Evolutionary conservation across 2,888 invertebrate genomes (phyloP).

Genomic region (Ecliptopera silaceata): DNA sequence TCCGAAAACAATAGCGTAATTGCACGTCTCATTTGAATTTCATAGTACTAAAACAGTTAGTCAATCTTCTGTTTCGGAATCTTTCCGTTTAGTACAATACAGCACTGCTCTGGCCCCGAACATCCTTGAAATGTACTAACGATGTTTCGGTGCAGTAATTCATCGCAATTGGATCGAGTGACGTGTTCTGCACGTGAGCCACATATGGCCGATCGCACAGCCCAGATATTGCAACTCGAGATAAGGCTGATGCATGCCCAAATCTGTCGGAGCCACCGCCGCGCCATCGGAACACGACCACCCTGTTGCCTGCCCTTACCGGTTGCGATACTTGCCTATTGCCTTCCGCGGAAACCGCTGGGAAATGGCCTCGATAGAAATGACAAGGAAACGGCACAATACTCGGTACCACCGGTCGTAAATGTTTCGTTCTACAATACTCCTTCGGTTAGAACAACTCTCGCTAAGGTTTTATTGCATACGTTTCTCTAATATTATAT

Average conservation of each 20-base stretch:
- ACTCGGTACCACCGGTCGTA: conserved; percentile 42
- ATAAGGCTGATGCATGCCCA: conserved; percentile 46
- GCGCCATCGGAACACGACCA: conserved; percentile 35
- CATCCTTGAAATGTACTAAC: conserved; percentile 57
- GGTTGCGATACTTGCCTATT: conserved; percentile 17
- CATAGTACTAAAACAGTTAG: conserved; percentile 54
- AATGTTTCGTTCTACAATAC: conserved; percentile 49
- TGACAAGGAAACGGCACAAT: conserved; percentile 19
- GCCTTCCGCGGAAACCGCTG: conserved; percentile 25
- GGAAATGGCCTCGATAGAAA: conserved; percentile 15
- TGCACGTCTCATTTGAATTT: conserved; percentile 56
- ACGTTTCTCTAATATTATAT: conserved; percentile 49
- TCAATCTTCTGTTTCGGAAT: conserved; percentile 44
- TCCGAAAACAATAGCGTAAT: conserved; percentile 56
- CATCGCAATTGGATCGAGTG: conserved; percentile 47
- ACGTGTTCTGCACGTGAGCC: conserved; percentile 46
- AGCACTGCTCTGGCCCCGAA: background rate
- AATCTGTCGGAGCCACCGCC: conserved; percentile 38
- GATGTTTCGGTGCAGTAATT: conserved; percentile 48
- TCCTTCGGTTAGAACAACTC: conserved; percentile 52
- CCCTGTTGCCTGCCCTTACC: conserved; percentile 36
- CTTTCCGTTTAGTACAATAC: conserved; percentile 16
- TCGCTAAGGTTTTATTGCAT: conserved; percentile 53
- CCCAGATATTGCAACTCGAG: conserved; percentile 43
- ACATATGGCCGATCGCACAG: conserved; percentile 44